Conservation (phyloP, 1,140 invertebrate genomes). For the Xylocopa sonorina region DNA sequence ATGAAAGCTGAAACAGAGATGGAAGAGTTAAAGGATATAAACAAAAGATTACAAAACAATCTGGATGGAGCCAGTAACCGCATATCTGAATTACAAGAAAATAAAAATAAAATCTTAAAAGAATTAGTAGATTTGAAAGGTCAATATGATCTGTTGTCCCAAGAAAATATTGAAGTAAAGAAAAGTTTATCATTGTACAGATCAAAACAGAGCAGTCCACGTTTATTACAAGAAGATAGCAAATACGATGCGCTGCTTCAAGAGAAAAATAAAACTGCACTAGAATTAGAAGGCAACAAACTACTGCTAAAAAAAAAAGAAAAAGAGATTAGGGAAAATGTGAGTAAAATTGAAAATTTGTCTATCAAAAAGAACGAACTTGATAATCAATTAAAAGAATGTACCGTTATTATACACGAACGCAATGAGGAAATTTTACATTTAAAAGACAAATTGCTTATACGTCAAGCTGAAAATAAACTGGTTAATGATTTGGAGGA, state of each 20-base stretch:
- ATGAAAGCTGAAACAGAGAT: slow-evolving; percentile 62
- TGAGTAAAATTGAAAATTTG: slow-evolving; percentile 43
- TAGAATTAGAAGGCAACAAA: slow-evolving; percentile 68
- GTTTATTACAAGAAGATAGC: slow-evolving; percentile 37
- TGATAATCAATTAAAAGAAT: slow-evolving; percentile 69
- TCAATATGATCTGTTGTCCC: slow-evolving; percentile 51
- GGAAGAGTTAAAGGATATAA: slow-evolving; percentile 71
- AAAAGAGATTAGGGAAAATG: slow-evolving; percentile 42
- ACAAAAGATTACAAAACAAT: slow-evolving; percentile 69
- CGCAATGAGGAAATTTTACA: slow-evolving; percentile 18
- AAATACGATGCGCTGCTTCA: slow-evolving; percentile 61
- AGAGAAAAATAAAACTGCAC: slow-evolving; percentile 68
- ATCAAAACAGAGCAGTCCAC: slow-evolving; percentile 46
- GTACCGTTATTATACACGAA: slow-evolving; percentile 57
- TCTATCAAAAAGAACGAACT: slow-evolving; percentile 63
- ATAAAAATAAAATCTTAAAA: slow-evolving; percentile 66
- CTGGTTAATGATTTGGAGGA: slow-evolving; percentile 33
- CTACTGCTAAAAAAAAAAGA: slow-evolving; percentile 49
- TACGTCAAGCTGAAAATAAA: slow-evolving; percentile 37
- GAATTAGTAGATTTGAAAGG: slow-evolving; percentile 61
- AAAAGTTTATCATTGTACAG: slow-evolving; percentile 43
- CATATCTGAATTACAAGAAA: slow-evolving; percentile 70
- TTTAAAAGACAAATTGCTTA: slow-evolving; percentile 33
- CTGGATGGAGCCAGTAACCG: slow-evolving; percentile 77
- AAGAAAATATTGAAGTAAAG: slow-evolving; percentile 66